Conservation (phyloP, 2,113 vertebrate genomes). For the Corythaeola cristata region DNA sequence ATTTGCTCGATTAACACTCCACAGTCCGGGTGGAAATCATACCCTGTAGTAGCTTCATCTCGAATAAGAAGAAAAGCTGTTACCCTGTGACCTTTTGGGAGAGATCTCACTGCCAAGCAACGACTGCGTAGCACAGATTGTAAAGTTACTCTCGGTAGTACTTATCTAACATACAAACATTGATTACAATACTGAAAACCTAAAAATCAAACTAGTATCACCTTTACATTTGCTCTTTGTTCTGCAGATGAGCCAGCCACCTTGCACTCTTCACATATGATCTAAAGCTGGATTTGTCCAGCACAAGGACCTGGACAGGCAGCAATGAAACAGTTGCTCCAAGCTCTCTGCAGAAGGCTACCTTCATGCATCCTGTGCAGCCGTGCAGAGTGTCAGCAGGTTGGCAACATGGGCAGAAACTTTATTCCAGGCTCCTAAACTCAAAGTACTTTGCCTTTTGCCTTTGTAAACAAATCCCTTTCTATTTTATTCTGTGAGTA, state of each 20-base stretch:
- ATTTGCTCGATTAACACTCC: not conserved
- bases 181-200: not conserved
- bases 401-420: not conserved
- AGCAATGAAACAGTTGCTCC: not conserved
- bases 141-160: not conserved
- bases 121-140: not conserved
- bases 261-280: not conserved
- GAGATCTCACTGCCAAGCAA: not conserved
- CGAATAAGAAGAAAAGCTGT: not conserved
- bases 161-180: not conserved
- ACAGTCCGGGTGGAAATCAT: not conserved
- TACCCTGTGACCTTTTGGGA: not conserved
- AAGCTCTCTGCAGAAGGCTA: not conserved
- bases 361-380: fast-evolving
- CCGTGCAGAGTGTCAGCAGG: fast-evolving
- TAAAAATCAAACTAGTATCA: not conserved
- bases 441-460: not conserved
- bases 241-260: not conserved
- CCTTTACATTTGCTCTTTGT: not conserved
- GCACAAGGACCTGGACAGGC: not conserved
- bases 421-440: not conserved
- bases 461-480: not conserved
- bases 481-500: not conserved
- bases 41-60: not conserved
- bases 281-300: not conserved